Evolutionary conservation across 2,113 vertebrate species (phyloP), one percentile per base, ranked within the genome.

Genomic region (Zapus hudsonius): DNA sequence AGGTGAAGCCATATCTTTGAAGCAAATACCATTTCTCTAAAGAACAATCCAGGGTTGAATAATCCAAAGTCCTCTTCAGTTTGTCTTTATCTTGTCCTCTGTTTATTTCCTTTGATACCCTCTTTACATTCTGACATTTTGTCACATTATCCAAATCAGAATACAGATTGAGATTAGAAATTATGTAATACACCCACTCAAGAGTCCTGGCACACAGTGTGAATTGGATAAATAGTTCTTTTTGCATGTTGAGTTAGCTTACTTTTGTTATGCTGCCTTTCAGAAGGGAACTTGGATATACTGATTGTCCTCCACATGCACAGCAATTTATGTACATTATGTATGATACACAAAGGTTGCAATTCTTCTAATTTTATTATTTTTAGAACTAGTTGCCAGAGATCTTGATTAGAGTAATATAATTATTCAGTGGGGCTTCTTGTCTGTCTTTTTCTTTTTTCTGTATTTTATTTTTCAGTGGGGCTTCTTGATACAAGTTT

Each of bases 271-370:
- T 44, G n/a, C 38, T 0, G 1, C 33, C 36, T 47, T 13, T 90
- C 16, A 75, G 82, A 83, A 90, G 23, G 61, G 66, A 72, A 87
- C 31, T 59, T 84, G 76, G 1, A 75, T 75, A 94, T 84, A 72
- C 29, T 79, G 64, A 78, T 76, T 69, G 83, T 16, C 55, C 81
- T 76, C 33, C 38, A 63, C 73, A 66, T 67, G 57, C 22, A 20
- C 42, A 55, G 61, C 19, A 59, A 47, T 78, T 69, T n/a, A 31
- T 31, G 33, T 13, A 89, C 19, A 36, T 64, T 83, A 42, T 57
- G 3, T 75, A n/a, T 22, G n/a, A 33, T 33, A 57, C 25, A 3
- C 25, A 86, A 40, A 22, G 81, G 31, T 47, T 75, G 7, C 15
- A 23, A 52, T 72, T 93, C 10, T 81, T 27, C 16, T n/a, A 25